phyloP scores from a whole-genome alignment of 1,140 invertebrate genomes.

The Drepana arcuata region DNA sequence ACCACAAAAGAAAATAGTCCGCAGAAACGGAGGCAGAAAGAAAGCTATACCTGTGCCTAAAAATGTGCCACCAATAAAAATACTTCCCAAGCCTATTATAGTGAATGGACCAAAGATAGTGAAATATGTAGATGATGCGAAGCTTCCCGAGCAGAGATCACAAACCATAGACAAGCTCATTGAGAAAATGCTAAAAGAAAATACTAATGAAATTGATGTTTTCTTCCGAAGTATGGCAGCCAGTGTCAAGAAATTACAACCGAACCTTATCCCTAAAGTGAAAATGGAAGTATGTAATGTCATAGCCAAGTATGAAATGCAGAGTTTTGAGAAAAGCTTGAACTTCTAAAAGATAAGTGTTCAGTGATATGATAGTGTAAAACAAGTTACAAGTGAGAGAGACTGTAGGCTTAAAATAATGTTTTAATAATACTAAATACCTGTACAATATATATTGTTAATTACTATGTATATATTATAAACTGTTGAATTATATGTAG shows the following conservation, averaged over 20 bases:
- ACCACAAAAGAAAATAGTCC: slow-evolving; percentile 41
- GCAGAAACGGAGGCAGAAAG: slow-evolving; percentile 43
- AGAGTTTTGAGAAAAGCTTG: slow-evolving; percentile 58
- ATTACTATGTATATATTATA: no score
- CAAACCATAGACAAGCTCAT: slow-evolving; percentile 56
- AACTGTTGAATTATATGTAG: no score
- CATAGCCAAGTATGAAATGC: slow-evolving; percentile 66
- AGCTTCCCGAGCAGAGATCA: slow-evolving; percentile 33
- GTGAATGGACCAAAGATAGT: slow-evolving; percentile 47
- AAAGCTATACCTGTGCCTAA: slow-evolving; percentile 40
- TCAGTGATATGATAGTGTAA: no score
- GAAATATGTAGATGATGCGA: slow-evolving; percentile 47
- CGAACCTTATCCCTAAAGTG: slow-evolving; percentile 61
- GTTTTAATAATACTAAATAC: no score
- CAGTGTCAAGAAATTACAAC: slow-evolving; percentile 62
- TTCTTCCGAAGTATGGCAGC: slow-evolving; percentile 66
- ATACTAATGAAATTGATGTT: slow-evolving; percentile 62
- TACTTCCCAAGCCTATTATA: slow-evolving; percentile 55
- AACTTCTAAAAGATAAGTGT: no score
- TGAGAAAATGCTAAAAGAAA: slow-evolving; percentile 56
- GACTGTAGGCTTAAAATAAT: no score
- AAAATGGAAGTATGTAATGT: slow-evolving; percentile 69
- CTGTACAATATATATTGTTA: no score
- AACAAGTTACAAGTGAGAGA: no score
- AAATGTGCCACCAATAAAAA: slow-evolving; percentile 53